Evolutionary conservation across 1,140 invertebrate genomes (phyloP).

Genomic region (Centruroides vittatus): DNA sequence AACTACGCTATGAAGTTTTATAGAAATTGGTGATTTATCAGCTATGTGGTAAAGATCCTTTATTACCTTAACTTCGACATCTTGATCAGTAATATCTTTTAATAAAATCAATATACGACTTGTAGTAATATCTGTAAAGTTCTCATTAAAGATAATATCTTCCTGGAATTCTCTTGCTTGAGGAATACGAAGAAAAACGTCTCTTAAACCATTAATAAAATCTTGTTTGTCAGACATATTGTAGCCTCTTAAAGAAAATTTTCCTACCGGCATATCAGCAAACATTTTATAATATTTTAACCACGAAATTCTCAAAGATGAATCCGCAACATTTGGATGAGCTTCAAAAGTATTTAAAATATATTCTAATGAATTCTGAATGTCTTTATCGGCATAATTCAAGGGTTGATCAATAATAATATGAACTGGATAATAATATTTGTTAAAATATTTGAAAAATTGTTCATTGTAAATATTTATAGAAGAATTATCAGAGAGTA

Average conservation of each 20-base stretch:
- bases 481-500: too few relatives aligned
- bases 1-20: conserved; percentile 26
- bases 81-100: neutral
- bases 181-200: conserved; percentile 36
- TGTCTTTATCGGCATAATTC: too few relatives aligned
- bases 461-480: too few relatives aligned
- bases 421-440: too few relatives aligned
- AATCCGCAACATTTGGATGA: conserved; percentile 23
- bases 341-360: too few relatives aligned
- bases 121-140: conserved; percentile 54
- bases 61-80: conserved; percentile 26
- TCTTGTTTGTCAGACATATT: conserved; percentile 55
- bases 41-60: conserved; percentile 77
- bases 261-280: conserved; percentile 53
- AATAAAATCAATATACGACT: conserved; percentile 59
- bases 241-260: conserved; percentile 40
- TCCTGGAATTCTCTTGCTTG: conserved; percentile 49
- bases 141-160: conserved; percentile 69
- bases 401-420: too few relatives aligned
- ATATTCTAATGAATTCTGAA: too few relatives aligned
- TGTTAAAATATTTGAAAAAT: too few relatives aligned
- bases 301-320: conserved; percentile 41
- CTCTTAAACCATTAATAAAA: conserved; percentile 61
- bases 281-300: conserved; percentile 66
- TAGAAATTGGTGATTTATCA: conserved; percentile 54